These are phyloP conservation scores for Norana najaformis DNA, from an alignment of 2,888 invertebrate species.

Conservation along the genomic window DNA sequence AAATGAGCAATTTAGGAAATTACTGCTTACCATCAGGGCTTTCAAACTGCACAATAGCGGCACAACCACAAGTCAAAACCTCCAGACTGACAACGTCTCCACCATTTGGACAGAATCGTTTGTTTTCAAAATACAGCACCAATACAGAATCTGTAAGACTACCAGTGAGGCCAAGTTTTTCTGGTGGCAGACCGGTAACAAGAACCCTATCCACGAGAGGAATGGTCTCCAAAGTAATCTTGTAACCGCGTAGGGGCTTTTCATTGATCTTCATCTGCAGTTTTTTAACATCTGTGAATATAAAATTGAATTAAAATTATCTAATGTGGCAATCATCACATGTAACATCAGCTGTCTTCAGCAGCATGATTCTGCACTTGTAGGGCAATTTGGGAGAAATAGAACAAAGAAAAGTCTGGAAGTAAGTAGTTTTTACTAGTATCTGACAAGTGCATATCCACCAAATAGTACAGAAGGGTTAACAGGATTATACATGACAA, in stretches of 20 bases:
- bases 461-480: too few relatives aligned
- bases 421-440: too few relatives aligned
- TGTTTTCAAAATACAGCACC: neutral
- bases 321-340: neutral
- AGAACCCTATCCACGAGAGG: neutral
- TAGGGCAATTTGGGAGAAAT: neutral
- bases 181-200: neutral
- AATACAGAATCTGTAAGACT: neutral
- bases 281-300: neutral
- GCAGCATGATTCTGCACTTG: neutral
- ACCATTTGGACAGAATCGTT: neutral
- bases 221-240: neutral
- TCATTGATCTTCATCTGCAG: neutral
- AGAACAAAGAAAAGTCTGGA: too few relatives aligned
- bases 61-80: neutral
- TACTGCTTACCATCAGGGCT: neutral
- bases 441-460: too few relatives aligned
- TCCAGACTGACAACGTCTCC: neutral
- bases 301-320: neutral
- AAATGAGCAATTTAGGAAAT: neutral
- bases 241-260: neutral
- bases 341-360: neutral
- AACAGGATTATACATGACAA: too few relatives aligned
- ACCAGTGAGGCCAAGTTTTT: neutral
- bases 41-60: neutral